Percentiles rank a stretch among this genome's conserved stretches.
These are phyloP conservation scores for Typhlomys cinereus DNA, from an alignment of 2,113 vertebrate species.

Conservation along the genomic window DNA sequence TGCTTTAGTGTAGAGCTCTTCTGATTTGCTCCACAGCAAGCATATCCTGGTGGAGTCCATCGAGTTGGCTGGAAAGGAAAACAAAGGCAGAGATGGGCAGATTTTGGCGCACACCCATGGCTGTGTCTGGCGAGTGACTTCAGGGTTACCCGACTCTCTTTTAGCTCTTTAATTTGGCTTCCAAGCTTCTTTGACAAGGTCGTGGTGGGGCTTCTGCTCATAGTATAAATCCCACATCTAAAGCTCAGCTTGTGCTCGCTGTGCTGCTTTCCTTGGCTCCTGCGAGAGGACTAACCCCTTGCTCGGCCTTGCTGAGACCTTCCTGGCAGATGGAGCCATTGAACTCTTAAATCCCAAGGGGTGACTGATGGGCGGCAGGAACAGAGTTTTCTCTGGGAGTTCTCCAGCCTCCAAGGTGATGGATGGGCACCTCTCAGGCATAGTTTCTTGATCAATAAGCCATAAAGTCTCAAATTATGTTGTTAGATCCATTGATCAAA, in stretches of 20 bases:
- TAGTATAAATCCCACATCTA: not conserved
- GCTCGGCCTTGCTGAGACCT: not conserved
- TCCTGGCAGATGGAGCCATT: conserved; percentile 19
- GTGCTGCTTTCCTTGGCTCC: not conserved
- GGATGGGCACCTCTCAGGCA: conserved; percentile 77
- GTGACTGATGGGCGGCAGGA: conserved; percentile 56
- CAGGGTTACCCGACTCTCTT: not conserved
- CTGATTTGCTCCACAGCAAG: not conserved
- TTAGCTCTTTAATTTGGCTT: not conserved
- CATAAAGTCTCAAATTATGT: conserved; percentile 81
- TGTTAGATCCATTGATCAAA: conserved; percentile 79
- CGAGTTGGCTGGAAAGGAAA: not conserved
- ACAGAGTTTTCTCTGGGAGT: conserved; percentile 65
- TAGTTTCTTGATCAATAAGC: conserved; percentile 78
- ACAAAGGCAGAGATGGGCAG: fast-evolving
- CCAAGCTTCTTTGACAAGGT: not conserved
- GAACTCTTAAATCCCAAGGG: conserved; percentile 40
- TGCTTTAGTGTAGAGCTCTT: not conserved
- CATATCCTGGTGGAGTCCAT: not conserved
- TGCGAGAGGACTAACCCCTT: not conserved
- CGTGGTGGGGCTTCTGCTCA: not conserved
- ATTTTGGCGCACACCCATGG: not conserved
- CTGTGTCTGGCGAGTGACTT: not conserved
- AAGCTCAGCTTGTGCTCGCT: not conserved
- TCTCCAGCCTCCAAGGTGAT: conserved; percentile 76